phyloP scores from a whole-genome alignment of 2,797 vertebrate species.

The Danio aesculapii region DNA sequence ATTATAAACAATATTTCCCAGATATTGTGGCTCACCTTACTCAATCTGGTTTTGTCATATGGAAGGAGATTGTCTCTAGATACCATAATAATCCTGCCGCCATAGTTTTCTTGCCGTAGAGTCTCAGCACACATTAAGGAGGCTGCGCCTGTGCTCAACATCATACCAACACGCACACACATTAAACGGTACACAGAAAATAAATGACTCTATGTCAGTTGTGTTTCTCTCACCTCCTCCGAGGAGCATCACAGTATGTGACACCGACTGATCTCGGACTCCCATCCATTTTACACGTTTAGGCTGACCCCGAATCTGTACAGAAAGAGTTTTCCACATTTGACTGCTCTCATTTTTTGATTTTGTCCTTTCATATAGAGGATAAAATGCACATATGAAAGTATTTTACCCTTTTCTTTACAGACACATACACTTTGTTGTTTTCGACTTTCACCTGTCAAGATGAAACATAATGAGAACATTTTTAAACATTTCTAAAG shows the following conservation, averaged over 20 bases:
- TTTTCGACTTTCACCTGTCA: slow-evolving; percentile 81
- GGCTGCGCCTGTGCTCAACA: slow-evolving; percentile 77
- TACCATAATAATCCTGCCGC: slow-evolving; percentile 85
- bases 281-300: slow-evolving; percentile 76
- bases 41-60: slow-evolving; percentile 86
- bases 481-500: too few species aligned
- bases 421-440: slow-evolving; percentile 81
- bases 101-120: slow-evolving; percentile 84
- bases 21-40: slow-evolving; percentile 78
- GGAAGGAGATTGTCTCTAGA: slow-evolving; percentile 81
- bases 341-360: neutral
- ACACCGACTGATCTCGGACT: slow-evolving; percentile 59
- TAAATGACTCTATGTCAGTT: neutral
- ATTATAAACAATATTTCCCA: neutral
- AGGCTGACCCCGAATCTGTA: slow-evolving; percentile 69
- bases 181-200: neutral
- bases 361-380: neutral
- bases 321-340: neutral
- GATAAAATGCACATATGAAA: neutral
- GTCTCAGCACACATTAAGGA: slow-evolving; percentile 86
- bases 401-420: slow-evolving; percentile 79
- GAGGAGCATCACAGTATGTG: slow-evolving; percentile 73
- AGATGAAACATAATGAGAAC: neutral
- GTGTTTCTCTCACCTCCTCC: slow-evolving; percentile 76
- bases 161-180: slow-evolving; percentile 44